Conservation (phyloP, 2,888 invertebrate species). For the Phalera bucephala region DNA sequence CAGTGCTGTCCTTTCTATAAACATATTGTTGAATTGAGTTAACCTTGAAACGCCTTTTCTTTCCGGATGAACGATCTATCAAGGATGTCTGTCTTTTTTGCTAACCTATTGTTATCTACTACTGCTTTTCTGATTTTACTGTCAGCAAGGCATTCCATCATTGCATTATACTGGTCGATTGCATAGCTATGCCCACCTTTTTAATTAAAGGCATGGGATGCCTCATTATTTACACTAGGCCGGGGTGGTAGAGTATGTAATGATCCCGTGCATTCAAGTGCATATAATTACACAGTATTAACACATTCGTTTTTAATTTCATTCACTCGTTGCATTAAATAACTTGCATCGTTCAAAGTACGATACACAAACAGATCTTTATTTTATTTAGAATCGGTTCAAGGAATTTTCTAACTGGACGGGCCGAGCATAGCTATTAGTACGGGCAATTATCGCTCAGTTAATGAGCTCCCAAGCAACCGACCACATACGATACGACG, state of each 20-base stretch:
- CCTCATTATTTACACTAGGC: no score
- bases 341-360: conserved; percentile 24
- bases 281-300: no score
- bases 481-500: conserved; percentile 48
- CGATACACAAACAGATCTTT: conserved; percentile 47
- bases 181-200: no score
- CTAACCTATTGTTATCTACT: background rate
- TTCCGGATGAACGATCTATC: conserved; percentile 27
- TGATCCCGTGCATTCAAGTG: no score
- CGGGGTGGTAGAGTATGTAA: no score
- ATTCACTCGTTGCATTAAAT: conserved; percentile 17
- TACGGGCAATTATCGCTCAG: conserved; percentile 72
- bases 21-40: conserved; percentile 22
- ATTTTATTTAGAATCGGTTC: conserved; percentile 67
- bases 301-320: conserved; percentile 7
- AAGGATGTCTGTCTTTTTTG: conserved; percentile 22
- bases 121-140: background rate
- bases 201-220: no score
- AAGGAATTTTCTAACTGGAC: conserved; percentile 69
- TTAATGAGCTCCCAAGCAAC: conserved; percentile 71
- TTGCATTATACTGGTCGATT: no score
- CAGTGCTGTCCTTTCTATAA: conserved; percentile 2
- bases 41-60: conserved; percentile 28
- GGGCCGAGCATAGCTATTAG: conserved; percentile 67
- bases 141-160: no score